Conservation (phyloP, 2,888 invertebrate genomes). For the Eumacrocentrus americanus region DNA sequence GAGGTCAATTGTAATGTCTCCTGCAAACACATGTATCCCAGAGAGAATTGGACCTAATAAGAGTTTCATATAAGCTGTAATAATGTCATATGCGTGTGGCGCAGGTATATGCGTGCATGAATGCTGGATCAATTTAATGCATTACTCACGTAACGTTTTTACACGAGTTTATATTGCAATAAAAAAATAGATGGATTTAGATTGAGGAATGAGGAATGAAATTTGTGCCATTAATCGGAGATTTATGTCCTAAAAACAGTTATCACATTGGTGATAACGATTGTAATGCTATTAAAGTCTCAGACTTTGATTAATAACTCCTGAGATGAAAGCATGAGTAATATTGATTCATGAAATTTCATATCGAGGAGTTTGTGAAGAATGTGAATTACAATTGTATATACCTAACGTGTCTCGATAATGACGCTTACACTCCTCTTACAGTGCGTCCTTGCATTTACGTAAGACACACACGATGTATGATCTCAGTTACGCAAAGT, state of each 20-base stretch:
- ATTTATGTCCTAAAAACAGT: too few species aligned
- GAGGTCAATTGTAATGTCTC: background rate
- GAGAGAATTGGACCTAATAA: constrained; percentile 3
- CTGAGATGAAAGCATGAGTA: too few species aligned
- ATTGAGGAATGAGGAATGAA: too few species aligned
- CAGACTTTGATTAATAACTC: too few species aligned
- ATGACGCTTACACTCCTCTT: background rate
- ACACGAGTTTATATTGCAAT: background rate
- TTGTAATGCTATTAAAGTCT: too few species aligned
- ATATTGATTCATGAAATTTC: too few species aligned
- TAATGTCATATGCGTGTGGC: background rate
- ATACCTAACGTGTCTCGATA: background rate
- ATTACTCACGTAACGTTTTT: background rate
- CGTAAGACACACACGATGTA: constrained; percentile 35
- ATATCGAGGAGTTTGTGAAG: too few species aligned
- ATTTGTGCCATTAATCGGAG: too few species aligned
- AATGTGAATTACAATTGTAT: background rate
- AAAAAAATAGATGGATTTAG: too few species aligned
- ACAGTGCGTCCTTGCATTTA: constrained; percentile 44
- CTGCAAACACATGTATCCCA: background rate
- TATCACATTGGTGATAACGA: too few species aligned
- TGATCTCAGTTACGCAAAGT: constrained; percentile 34
- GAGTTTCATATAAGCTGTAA: background rate
- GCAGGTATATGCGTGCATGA: background rate
- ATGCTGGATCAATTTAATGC: background rate